These are phyloP conservation scores for Pomacea canaliculata DNA, from an alignment of 2,888 invertebrate species.

Conservation along the genomic window DNA sequence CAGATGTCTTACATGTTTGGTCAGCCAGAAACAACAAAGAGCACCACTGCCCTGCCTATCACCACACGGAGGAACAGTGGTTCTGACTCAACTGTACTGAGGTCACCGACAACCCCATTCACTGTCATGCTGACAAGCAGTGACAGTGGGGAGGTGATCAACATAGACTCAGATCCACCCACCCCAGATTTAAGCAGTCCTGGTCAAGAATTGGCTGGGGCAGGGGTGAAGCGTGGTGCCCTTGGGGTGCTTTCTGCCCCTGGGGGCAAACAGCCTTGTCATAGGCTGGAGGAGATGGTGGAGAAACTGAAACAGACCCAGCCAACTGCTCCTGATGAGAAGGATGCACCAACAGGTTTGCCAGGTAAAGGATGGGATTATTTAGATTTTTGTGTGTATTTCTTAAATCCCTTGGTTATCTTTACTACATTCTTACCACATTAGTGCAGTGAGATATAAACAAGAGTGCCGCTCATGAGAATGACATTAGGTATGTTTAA, in stretches of 20 bases:
- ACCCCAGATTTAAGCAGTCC: slow-evolving; percentile 2
- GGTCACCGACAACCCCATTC: slow-evolving; percentile 12
- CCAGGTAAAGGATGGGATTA: background rate
- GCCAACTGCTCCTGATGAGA: slow-evolving; percentile 6
- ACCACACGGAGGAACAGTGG: slow-evolving; percentile 10
- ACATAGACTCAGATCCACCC: slow-evolving; percentile 14
- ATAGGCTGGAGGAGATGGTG: slow-evolving; percentile 32
- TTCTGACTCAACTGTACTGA: slow-evolving; percentile 3
- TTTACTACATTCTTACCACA: no score
- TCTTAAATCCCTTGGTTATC: no score
- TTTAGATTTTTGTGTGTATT: no score
- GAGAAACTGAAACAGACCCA: slow-evolving; percentile 28
- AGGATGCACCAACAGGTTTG: background rate
- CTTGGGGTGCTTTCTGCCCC: background rate
- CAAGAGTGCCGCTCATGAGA: no score
- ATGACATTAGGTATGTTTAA: no score
- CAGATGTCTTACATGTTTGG: slow-evolving; percentile 61
- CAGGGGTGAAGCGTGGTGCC: background rate
- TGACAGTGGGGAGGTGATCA: slow-evolving; percentile 17
- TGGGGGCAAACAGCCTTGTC: slow-evolving; percentile 25
- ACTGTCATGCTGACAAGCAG: slow-evolving; percentile 14
- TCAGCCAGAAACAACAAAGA: slow-evolving; percentile 5
- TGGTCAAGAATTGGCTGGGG: background rate
- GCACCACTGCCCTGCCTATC: background rate
- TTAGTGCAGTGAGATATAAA: no score